Evolutionary conservation across 2,113 vertebrate species (phyloP).

Genomic region (Antennarius striatus): DNA sequence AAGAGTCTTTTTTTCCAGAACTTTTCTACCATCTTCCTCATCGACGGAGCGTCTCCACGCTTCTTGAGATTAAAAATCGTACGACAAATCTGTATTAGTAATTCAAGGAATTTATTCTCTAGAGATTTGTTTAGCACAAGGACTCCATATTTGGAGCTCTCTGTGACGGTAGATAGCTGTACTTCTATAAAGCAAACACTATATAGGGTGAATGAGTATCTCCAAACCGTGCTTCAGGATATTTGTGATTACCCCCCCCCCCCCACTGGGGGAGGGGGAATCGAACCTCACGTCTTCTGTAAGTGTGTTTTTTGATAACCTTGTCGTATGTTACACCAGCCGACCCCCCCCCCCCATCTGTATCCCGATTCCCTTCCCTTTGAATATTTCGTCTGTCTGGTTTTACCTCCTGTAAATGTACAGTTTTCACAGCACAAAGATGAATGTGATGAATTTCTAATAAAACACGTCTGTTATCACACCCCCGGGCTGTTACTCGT

Average conservation of each 20-base stretch:
- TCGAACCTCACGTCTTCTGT: conserved; percentile 83
- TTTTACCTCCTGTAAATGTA: conserved; percentile 79
- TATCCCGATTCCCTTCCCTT: conserved; percentile 63
- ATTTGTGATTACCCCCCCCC: conserved; percentile 66
- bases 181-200: conserved; percentile 78
- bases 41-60: conserved; percentile 76
- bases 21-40: conserved; percentile 80
- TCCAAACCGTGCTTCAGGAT: conserved; percentile 85
- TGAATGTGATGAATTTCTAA: conserved; percentile 93
- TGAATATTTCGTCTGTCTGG: conserved; percentile 62
- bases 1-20: conserved; percentile 71
- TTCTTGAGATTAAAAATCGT: conserved; percentile 73
- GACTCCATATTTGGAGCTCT: conserved; percentile 79
- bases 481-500: background rate
- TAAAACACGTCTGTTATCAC: conserved; percentile 73
- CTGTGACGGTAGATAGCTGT: conserved; percentile 84
- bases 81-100: conserved; percentile 77
- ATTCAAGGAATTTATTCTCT: conserved; percentile 83
- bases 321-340: conserved; percentile 68
- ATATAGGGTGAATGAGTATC: conserved; percentile 83
- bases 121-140: conserved; percentile 80
- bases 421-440: conserved; percentile 91
- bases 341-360: conserved; percentile 46
- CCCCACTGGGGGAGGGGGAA: conserved; percentile 58
- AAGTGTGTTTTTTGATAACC: conserved; percentile 81